A percentile compares a stretch with the other conserved stretches of the same genome.
Conservation (phyloP, 64 coral and sea anemone genomes). For the Montipora foliosa region DNA sequence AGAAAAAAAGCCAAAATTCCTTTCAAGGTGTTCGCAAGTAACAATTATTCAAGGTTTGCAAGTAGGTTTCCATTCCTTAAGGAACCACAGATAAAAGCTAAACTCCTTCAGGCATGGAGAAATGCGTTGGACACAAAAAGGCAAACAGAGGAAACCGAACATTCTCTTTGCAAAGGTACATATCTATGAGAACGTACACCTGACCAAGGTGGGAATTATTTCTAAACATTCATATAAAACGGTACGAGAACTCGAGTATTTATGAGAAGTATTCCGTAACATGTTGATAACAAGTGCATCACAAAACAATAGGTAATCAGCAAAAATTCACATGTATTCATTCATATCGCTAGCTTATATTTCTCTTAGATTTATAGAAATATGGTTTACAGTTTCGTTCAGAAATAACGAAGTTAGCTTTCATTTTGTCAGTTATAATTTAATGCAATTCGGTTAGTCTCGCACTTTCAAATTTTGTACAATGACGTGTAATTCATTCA, state of each 20-base stretch:
- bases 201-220: background rate
- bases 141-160: background rate
- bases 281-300: background rate
- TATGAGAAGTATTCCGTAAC: background rate
- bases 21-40: slow-evolving; percentile 67
- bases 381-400: too few species aligned
- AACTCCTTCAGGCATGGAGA: slow-evolving; percentile 73
- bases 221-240: background rate
- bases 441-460: too few species aligned
- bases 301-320: background rate
- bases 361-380: too few species aligned
- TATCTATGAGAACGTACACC: background rate
- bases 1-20: slow-evolving; percentile 20
- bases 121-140: background rate
- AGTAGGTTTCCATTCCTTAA: slow-evolving; percentile 81
- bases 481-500: too few species aligned
- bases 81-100: slow-evolving; percentile 77
- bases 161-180: background rate
- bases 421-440: too few species aligned
- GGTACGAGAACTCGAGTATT: background rate
- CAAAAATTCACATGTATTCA: background rate
- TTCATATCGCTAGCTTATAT: too few species aligned
- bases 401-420: too few species aligned
- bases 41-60: slow-evolving; percentile 69
- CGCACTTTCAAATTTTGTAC: too few species aligned